A percentile compares a stretch with the other conserved stretches of the same genome.
These are phyloP conservation scores for Ceratosolen solmsi DNA, from an alignment of 1,140 invertebrate species.

Conservation along the genomic window DNA sequence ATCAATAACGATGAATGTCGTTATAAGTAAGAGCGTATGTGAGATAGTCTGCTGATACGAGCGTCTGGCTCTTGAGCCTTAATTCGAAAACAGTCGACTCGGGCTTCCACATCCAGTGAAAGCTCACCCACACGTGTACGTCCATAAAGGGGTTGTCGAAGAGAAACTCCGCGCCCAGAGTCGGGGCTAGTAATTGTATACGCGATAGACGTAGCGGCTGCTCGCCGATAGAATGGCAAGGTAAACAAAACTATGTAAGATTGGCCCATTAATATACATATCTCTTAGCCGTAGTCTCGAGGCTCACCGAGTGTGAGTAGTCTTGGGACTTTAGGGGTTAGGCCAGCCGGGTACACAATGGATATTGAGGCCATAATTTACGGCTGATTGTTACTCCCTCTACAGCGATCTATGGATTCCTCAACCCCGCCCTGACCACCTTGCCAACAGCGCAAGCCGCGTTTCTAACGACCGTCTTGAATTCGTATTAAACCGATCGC, in stretches of 20 bases:
- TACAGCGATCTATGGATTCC: conserved; percentile 72
- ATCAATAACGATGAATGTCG: neutral
- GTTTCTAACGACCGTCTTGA: conserved; percentile 63
- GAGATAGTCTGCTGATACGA: neutral
- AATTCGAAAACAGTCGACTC: too few species aligned
- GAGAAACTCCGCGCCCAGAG: conserved; percentile 46
- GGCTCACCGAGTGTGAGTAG: conserved; percentile 66
- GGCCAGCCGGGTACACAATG: conserved; percentile 71
- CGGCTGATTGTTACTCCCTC: conserved; percentile 72
- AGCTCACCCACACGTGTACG: neutral
- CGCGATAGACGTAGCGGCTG: conserved; percentile 54
- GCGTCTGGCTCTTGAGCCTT: neutral
- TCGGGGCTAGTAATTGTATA: conserved; percentile 72
- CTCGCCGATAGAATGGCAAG: conserved; percentile 69
- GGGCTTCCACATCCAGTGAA: too few species aligned
- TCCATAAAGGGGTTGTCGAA: conserved; percentile 32
- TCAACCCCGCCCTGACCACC: conserved; percentile 61
- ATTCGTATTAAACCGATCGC: conserved; percentile 67
- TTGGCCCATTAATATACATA: conserved; percentile 76
- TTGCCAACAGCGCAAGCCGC: conserved; percentile 38
- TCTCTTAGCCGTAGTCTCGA: conserved; percentile 67
- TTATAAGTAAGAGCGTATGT: neutral
- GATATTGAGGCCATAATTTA: conserved; percentile 76
- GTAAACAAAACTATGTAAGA: conserved; percentile 76
- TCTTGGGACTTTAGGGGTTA: conserved; percentile 69